These are phyloP conservation scores for Laterallus jamaicensis DNA, from an alignment of 2,113 vertebrate genomes.

Conservation along the genomic window DNA sequence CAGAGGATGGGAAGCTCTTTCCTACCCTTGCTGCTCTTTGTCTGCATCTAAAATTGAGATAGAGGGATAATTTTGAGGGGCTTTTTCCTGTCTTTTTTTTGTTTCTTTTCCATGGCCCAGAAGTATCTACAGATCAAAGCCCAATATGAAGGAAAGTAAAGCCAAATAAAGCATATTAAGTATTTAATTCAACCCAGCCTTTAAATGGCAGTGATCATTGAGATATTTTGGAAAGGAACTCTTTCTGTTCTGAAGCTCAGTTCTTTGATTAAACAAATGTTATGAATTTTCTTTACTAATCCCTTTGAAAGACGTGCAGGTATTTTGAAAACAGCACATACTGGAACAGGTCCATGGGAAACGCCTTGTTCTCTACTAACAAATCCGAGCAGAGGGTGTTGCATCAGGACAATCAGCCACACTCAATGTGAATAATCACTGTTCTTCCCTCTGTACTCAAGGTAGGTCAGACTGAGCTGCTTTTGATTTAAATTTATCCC, in stretches of 20 bases:
- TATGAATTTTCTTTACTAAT: not conserved
- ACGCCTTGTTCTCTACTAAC: not conserved
- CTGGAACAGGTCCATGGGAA: not conserved
- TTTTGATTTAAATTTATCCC: not conserved
- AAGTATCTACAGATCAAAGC: not conserved
- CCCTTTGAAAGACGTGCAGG: not conserved
- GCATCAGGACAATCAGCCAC: not conserved
- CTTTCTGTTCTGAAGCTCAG: not conserved
- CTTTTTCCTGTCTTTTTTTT: not conserved
- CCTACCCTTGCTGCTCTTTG: not conserved
- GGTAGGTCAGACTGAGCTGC: fast-evolving
- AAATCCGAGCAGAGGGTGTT: too few species aligned
- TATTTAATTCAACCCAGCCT: not conserved
- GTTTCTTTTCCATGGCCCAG: not conserved
- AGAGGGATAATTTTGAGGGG: not conserved
- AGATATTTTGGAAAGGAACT: not conserved
- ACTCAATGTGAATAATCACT: not conserved
- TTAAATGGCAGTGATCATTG: not conserved
- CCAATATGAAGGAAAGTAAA: not conserved
- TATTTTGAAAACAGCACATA: not conserved
- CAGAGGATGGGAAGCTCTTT: not conserved
- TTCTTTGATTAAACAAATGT: not conserved
- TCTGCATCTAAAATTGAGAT: not conserved
- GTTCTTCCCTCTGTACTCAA: not conserved
- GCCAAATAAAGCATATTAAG: not conserved